phyloP scores from a whole-genome alignment of 2,888 invertebrate species.

The Cecidostiba fungosa region DNA sequence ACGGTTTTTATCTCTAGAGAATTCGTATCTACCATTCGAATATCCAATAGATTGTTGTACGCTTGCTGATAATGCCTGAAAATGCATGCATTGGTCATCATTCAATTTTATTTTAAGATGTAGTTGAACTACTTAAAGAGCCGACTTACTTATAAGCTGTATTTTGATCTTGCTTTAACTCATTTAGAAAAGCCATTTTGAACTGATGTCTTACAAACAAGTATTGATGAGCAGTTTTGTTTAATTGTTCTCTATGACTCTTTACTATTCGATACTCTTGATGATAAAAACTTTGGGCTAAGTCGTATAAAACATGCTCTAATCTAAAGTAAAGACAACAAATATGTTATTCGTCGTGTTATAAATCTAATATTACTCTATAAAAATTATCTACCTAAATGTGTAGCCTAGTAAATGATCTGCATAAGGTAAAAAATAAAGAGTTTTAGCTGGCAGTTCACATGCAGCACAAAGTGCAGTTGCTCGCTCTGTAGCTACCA shows the following conservation, averaged over 20 bases:
- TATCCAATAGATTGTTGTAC: slow-evolving; percentile 94
- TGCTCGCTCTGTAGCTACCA: slow-evolving; percentile 93
- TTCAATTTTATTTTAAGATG: not conserved
- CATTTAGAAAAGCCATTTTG: slow-evolving; percentile 97
- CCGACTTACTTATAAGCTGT: slow-evolving; percentile 88
- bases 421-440: slow-evolving; percentile 95
- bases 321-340: slow-evolving; percentile 82
- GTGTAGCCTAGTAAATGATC: slow-evolving; percentile 91
- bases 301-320: slow-evolving; percentile 96
- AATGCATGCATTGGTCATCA: slow-evolving; percentile 34
- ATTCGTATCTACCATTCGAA: slow-evolving; percentile 94
- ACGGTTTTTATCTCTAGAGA: slow-evolving; percentile 95
- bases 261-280: slow-evolving; percentile 93
- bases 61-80: slow-evolving; percentile 91
- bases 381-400: slow-evolving; percentile 80
- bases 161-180: slow-evolving; percentile 93
- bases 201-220: slow-evolving; percentile 97
- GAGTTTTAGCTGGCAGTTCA: slow-evolving; percentile 93
- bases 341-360: slow-evolving; percentile 29
- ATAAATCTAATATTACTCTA: slow-evolving; percentile 15
- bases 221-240: slow-evolving; percentile 94
- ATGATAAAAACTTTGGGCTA: slow-evolving; percentile 95
- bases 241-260: slow-evolving; percentile 93
- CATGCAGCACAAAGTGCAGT: slow-evolving; percentile 95
- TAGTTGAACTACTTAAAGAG: slow-evolving; percentile 31